These are phyloP conservation scores for Mycalesis mineus DNA, from an alignment of 2,888 invertebrate species.

Conservation along the genomic window DNA sequence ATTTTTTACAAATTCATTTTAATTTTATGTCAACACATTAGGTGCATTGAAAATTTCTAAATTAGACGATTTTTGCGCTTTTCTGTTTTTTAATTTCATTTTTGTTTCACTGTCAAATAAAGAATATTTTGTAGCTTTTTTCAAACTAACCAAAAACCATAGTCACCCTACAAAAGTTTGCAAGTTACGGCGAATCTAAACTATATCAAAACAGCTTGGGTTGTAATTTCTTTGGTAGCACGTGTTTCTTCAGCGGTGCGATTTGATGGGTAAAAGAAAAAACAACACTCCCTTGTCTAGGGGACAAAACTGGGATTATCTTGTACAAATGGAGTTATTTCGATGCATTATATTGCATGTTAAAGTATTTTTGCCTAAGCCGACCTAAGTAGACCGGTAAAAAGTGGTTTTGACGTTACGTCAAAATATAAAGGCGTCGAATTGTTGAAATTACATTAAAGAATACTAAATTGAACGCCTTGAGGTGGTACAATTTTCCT, in stretches of 20 bases:
- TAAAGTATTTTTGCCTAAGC: neutral
- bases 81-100: too few relatives aligned
- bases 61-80: too few relatives aligned
- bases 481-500: too few relatives aligned
- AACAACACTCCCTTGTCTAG: conserved; percentile 41
- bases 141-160: conserved; percentile 12
- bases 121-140: too few relatives aligned
- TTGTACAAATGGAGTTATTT: conserved; percentile 10
- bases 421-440: neutral
- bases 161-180: conserved; percentile 40
- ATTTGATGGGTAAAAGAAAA: conserved; percentile 51
- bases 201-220: conserved; percentile 43
- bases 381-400: neutral
- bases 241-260: conserved; percentile 62
- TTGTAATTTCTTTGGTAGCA: conserved; percentile 64
- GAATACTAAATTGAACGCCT: neutral
- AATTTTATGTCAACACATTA: too few relatives aligned
- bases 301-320: conserved; percentile 20
- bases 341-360: conserved; percentile 5
- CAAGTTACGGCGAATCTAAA: conserved; percentile 47
- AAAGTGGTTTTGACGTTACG: neutral
- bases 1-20: too few relatives aligned
- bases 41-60: too few relatives aligned
- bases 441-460: too few relatives aligned
- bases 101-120: too few relatives aligned